phyloP scores from a whole-genome alignment of 1,140 invertebrate genomes.

The Drosophila mauritiana region DNA sequence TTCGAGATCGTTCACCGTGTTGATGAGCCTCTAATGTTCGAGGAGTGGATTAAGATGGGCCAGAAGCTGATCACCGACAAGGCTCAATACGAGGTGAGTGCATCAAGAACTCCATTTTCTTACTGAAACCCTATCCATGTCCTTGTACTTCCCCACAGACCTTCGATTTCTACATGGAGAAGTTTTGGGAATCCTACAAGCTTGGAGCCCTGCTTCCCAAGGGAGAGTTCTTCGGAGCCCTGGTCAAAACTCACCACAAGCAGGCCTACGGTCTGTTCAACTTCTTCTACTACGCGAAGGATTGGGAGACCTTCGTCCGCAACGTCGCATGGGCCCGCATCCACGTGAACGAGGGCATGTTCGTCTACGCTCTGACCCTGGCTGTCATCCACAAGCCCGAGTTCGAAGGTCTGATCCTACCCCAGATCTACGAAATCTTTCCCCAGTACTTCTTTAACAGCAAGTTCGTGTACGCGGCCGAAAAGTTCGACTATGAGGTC shows the following conservation, averaged over 20 bases:
- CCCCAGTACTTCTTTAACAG: conserved; percentile 87
- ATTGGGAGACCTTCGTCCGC: conserved; percentile 88
- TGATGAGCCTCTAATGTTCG: conserved; percentile 78
- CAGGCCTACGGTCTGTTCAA: conserved; percentile 88
- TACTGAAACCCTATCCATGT: not conserved
- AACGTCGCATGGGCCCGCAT: conserved; percentile 87
- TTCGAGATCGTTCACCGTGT: conserved; percentile 88
- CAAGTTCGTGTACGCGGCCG: conserved; percentile 86
- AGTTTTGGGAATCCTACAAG: conserved; percentile 86
- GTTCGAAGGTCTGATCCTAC: conserved; percentile 86
- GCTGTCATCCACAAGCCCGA: conserved; percentile 87
- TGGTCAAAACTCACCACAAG: conserved; percentile 87
- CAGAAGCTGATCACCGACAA: conserved; percentile 53
- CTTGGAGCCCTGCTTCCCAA: conserved; percentile 86
- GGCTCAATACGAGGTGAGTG: conserved; percentile 70
- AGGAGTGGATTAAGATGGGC: conserved; percentile 71
- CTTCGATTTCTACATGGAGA: conserved; percentile 86
- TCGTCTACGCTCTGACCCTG: conserved; percentile 73
- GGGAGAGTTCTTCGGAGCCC: conserved; percentile 87
- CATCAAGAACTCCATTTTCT: conserved; percentile 33
- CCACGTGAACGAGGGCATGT: conserved; percentile 87
- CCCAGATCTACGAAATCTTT: conserved; percentile 87
- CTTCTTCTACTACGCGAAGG: conserved; percentile 85
- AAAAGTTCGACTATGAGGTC: conserved; percentile 85
- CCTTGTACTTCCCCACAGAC: conserved; percentile 79